These are phyloP conservation scores for Trochalopteron elliotii DNA, from an alignment of 2,113 vertebrate species.

Conservation along the genomic window DNA sequence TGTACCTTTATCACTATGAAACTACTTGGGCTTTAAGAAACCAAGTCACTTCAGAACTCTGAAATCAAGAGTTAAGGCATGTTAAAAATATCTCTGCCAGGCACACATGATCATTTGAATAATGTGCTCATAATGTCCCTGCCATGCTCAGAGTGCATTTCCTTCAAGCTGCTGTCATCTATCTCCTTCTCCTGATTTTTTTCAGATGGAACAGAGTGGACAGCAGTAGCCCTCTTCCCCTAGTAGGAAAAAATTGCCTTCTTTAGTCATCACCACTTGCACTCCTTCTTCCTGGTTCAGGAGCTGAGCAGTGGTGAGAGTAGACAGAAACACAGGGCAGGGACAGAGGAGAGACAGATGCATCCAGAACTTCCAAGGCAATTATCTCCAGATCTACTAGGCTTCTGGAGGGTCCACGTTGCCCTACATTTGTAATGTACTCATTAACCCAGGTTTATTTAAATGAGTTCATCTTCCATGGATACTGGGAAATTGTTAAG, in stretches of 20 bases:
- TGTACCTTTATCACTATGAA: background rate
- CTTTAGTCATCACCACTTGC: background rate
- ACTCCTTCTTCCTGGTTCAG: fast-evolving
- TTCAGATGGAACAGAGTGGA: background rate
- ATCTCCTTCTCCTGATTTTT: background rate
- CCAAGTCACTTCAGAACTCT: background rate
- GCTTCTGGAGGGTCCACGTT: background rate
- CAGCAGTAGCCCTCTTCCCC: background rate
- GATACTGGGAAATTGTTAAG: background rate
- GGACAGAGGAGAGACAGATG: background rate
- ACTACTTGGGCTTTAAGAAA: background rate
- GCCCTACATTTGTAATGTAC: background rate
- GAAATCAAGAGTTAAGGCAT: background rate
- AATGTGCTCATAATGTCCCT: background rate
- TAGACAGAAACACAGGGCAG: background rate
- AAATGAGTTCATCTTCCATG: background rate
- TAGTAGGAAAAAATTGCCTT: background rate
- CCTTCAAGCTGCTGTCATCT: background rate
- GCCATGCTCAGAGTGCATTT: background rate
- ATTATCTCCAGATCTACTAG: background rate
- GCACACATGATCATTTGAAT: background rate
- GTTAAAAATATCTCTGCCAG: background rate
- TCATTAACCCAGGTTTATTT: background rate
- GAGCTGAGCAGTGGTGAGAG: background rate
- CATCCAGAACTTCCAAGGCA: background rate